phyloP scores from a whole-genome alignment of 2,888 invertebrate genomes.

The Sphinx pinastri region DNA sequence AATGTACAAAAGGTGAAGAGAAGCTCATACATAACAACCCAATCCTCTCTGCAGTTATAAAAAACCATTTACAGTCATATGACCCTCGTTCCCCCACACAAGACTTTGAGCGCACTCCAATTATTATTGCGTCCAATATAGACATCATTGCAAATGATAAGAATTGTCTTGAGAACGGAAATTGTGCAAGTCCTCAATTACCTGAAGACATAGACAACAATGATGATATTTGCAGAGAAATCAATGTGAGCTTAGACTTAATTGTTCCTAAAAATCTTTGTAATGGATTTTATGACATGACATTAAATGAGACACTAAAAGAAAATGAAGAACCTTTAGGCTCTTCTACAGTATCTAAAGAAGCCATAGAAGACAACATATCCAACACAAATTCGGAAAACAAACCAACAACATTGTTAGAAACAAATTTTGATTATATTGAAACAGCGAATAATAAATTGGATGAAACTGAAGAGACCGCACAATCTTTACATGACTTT shows the following conservation, averaged over 20 bases:
- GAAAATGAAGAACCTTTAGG: slow-evolving; percentile 66
- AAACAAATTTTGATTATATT: slow-evolving; percentile 85
- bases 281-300: slow-evolving; percentile 65
- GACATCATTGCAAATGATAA: slow-evolving; percentile 50
- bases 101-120: slow-evolving; percentile 85
- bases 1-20: slow-evolving; percentile 64
- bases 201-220: slow-evolving; percentile 46
- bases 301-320: slow-evolving; percentile 67
- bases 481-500: slow-evolving; percentile 6
- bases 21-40: slow-evolving; percentile 76
- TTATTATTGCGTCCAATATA: slow-evolving; percentile 62
- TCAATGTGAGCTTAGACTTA: slow-evolving; percentile 57
- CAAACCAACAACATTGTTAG: slow-evolving; percentile 77
- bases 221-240: slow-evolving; percentile 50
- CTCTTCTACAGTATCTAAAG: slow-evolving; percentile 73
- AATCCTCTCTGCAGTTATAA: slow-evolving; percentile 76
- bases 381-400: slow-evolving; percentile 51
- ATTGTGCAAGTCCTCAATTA: slow-evolving; percentile 58
- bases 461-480: slow-evolving; percentile 53
- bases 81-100: slow-evolving; percentile 85
- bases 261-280: slow-evolving; percentile 71
- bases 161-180: slow-evolving; percentile 46
- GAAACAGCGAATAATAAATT: slow-evolving; percentile 61
- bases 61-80: slow-evolving; percentile 76
- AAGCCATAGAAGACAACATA: slow-evolving; percentile 66